Conservation (phyloP, 2,797 vertebrate genomes). For the Alosa sapidissima region DNA sequence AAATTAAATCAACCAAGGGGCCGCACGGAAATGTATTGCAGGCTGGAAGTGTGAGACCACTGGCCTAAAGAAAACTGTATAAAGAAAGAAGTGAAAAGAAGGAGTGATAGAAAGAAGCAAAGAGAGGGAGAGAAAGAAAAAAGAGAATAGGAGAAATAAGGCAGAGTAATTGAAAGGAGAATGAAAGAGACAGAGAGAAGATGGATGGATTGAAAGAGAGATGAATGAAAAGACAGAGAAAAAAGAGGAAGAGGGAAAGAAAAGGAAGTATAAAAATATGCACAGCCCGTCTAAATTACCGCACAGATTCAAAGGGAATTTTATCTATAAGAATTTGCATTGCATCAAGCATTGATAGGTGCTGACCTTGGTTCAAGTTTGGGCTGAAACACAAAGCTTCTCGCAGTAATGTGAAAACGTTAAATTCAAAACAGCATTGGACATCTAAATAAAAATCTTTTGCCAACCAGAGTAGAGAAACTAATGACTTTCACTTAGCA, state of each 20-base stretch:
- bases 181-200: not conserved
- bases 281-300: too few relatives aligned
- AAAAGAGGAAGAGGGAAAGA: not conserved
- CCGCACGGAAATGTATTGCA: too few relatives aligned
- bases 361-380: too few relatives aligned
- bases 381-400: not conserved
- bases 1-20: too few relatives aligned
- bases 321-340: too few relatives aligned
- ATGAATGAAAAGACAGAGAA: not conserved
- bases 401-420: too few relatives aligned
- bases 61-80: too few relatives aligned
- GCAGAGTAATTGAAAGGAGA: not conserved
- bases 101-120: not conserved
- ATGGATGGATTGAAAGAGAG: too few relatives aligned
- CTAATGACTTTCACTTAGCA: not conserved
- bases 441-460: not conserved
- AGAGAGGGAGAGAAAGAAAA: not conserved
- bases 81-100: not conserved
- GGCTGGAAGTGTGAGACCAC: too few relatives aligned
- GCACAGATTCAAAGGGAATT: too few relatives aligned
- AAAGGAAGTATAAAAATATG: not conserved
- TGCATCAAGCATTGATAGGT: too few relatives aligned
- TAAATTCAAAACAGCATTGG: not conserved
- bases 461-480: not conserved
- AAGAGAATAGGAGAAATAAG: not conserved